Percentiles rank a stretch among this genome's conserved stretches.
Conservation (phyloP, 23 tunicate genomes). For the Ascidia mentula region DNA sequence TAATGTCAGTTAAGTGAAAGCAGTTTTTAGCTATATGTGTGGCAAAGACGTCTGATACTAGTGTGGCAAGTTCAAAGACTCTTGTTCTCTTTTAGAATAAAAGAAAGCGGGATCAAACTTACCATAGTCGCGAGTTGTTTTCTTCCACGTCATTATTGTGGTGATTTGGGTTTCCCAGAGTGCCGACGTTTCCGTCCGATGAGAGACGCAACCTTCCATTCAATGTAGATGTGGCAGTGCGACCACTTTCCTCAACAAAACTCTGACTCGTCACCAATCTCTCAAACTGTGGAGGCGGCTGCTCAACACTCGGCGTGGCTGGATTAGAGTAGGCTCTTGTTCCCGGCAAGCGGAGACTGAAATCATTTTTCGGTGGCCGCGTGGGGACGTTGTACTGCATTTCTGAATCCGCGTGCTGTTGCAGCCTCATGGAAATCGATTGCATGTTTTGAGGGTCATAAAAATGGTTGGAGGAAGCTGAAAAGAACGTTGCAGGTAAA, state of each 20-base stretch:
- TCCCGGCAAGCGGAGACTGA: not conserved
- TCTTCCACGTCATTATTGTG: not conserved
- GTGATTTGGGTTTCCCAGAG: not conserved
- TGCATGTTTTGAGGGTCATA: constrained; percentile 4
- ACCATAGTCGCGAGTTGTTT: constrained; percentile 1
- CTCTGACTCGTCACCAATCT: not conserved
- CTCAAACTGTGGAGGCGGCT: not conserved
- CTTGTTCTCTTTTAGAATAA: no score
- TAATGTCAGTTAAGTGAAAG: no score
- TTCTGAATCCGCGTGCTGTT: constrained; percentile 8
- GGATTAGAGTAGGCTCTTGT: not conserved
- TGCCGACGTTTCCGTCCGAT: constrained; percentile 20
- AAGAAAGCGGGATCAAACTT: no score
- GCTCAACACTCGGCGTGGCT: not conserved
- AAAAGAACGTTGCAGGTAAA: no score
- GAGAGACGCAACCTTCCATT: constrained; percentile 25
- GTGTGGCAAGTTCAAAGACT: no score
- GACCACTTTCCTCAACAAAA: constrained; percentile 1
- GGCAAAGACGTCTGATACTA: no score
- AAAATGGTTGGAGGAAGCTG: not conserved
- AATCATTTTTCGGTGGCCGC: constrained; percentile 16
- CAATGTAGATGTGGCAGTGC: constrained; percentile 36
- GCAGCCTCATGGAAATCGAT: constrained; percentile 10
- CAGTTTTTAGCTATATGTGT: no score
- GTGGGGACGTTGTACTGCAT: constrained; percentile 23